phyloP scores from a whole-genome alignment of 2,888 invertebrate genomes.

The Drosophila austrosaltans region DNA sequence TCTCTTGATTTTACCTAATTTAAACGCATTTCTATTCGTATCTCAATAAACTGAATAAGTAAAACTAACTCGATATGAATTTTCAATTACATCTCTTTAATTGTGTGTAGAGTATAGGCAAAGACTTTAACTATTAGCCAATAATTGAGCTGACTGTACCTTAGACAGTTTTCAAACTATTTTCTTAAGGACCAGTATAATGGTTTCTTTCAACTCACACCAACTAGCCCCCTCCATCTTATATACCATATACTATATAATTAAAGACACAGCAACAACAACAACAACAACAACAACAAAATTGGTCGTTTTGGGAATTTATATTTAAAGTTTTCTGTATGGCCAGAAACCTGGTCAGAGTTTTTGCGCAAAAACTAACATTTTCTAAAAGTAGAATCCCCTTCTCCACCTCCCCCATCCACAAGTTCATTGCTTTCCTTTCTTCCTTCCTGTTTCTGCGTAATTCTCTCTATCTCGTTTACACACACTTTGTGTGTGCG shows the following conservation, averaged over 20 bases:
- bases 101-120: neutral
- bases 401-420: neutral
- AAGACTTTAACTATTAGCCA: neutral
- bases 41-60: too few relatives aligned
- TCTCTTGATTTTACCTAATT: too few relatives aligned
- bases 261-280: neutral
- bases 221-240: neutral
- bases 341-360: constrained; percentile 9
- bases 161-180: neutral
- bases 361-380: constrained; percentile 35
- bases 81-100: neutral
- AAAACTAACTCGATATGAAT: too few relatives aligned
- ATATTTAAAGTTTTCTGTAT: constrained; percentile 17
- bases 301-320: constrained; percentile 5
- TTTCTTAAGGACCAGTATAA: constrained; percentile 1
- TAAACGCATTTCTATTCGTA: too few relatives aligned
- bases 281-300: neutral
- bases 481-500: neutral
- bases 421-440: neutral
- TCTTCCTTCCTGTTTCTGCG: constrained; percentile 3
- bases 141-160: neutral
- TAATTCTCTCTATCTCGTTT: neutral
- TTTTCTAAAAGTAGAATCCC: constrained; percentile 31
- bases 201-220: neutral
- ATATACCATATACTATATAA: constrained; percentile 1